Percentiles rank a stretch among this genome's conserved stretches.
phyloP scores from a whole-genome alignment of 2,797 vertebrate genomes.

The Acipenser oxyrinchus region DNA sequence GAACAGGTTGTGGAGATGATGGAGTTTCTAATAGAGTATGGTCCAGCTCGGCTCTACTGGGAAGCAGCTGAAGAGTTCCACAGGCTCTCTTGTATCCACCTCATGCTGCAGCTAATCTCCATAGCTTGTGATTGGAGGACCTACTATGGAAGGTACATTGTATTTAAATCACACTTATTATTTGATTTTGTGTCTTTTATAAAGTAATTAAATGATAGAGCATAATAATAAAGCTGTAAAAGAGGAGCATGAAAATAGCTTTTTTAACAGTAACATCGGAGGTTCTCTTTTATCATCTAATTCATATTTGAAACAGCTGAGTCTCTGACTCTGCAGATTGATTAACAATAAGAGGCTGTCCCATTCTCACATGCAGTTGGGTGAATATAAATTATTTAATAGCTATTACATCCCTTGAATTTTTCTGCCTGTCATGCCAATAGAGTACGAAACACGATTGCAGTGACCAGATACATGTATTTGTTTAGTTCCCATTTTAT shows the following conservation, averaged over 20 bases:
- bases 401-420: too few species aligned
- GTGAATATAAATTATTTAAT: too few species aligned
- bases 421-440: too few species aligned
- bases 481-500: conserved; percentile 9
- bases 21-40: conserved; percentile 95
- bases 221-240: too few species aligned
- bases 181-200: neutral
- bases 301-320: neutral
- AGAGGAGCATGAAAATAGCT: too few species aligned
- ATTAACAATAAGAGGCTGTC: neutral
- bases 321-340: neutral
- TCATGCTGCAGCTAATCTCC: conserved; percentile 92
- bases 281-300: too few species aligned
- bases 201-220: neutral
- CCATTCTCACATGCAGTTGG: too few species aligned
- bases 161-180: neutral
- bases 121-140: conserved; percentile 98
- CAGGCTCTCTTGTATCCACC: conserved; percentile 91
- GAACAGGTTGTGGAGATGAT: conserved; percentile 99
- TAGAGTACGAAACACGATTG: too few species aligned
- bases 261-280: too few species aligned
- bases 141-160: conserved; percentile 86
- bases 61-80: conserved; percentile 96
- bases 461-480: too few species aligned
- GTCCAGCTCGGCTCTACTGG: conserved; percentile 89